Evolutionary conservation across 2,113 vertebrate species (phyloP), one percentile per base, ranked within the genome.

Genomic region (Synodontis membranacea): DNA sequence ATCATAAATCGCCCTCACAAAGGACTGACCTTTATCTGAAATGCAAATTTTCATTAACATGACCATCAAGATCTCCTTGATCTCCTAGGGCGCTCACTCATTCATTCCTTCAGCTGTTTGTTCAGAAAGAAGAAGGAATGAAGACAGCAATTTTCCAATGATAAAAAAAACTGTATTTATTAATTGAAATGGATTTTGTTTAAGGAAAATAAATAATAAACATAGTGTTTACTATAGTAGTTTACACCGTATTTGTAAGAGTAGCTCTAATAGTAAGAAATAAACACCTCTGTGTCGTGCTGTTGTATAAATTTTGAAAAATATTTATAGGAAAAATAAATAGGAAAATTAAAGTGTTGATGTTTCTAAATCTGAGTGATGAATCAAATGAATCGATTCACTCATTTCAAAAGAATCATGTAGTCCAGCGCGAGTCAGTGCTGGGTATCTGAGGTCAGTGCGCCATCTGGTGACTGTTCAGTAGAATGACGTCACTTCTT

Each of bases 21-120:
- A 74, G n/a, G 52, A 81, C 50, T 88, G 62, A 90, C 76, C 92
- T 92, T 90, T 90, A 91, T 94, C 93, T 92, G 90, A 88, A 88
- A 92, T 88, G 42, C 89, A 70, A 84, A 88, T 91, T 86, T 89
- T 89, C 44, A 76, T 79, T 52, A 82, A 54, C 23, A 12, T 12
- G 37, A 60, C 42, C n/a, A 60, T 83, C 23, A 76, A 64, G 58
- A 44, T 52, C 23, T 50, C 15, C 72, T 17, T 54, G n/a, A n/a
- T n/a, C n/a, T n/a, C n/a, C n/a, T n/a, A 8, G 28, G n/a, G 15
- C 72, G 0, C 46, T n/a, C 50, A 11, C 21, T 39, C 17, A 39
- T 68, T n/a, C 28, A 10, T n/a, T 62, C 11, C 0, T 62, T 14
- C 3, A n/a, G n/a, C n/a, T n/a, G n/a, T n/a, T n/a, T n/a, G 4